Conservation (phyloP, 2,888 invertebrate genomes). For the Stenodera caucasica region DNA sequence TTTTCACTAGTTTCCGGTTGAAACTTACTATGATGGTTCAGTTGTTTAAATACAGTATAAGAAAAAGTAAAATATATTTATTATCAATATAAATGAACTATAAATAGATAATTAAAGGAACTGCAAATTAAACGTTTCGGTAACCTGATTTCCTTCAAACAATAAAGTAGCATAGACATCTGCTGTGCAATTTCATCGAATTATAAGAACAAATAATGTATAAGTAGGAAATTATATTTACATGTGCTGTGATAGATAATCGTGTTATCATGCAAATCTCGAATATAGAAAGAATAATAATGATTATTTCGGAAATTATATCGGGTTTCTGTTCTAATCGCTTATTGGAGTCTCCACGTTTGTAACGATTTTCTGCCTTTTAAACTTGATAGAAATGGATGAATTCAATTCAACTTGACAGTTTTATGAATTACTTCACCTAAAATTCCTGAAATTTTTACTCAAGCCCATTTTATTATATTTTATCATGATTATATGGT, state of each 20-base stretch:
- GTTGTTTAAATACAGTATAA: too few relatives aligned
- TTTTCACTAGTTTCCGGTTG: slow-evolving; percentile 22
- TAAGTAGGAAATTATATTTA: too few relatives aligned
- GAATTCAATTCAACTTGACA: not conserved
- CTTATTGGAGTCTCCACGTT: slow-evolving; percentile 6
- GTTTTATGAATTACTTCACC: not conserved
- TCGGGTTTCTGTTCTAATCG: not conserved
- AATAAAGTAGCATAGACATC: not conserved
- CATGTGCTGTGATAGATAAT: too few relatives aligned
- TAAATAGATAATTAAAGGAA: not conserved
- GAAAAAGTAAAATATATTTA: not conserved
- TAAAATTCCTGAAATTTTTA: not conserved
- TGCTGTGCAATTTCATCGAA: not conserved
- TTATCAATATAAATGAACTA: slow-evolving; percentile 3
- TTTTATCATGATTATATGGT: too few relatives aligned
- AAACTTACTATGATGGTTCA: not conserved
- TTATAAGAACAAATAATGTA: not conserved
- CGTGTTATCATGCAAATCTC: too few relatives aligned
- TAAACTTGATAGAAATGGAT: not conserved
- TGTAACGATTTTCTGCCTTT: not conserved
- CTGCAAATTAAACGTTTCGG: too few relatives aligned
- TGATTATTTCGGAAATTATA: not conserved
- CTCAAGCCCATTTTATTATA: too few relatives aligned
- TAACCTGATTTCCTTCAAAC: slow-evolving; percentile 5
- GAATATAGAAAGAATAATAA: too few relatives aligned